These are phyloP conservation scores for Keiferia lycopersicella DNA, from an alignment of 2,888 invertebrate genomes.

Conservation along the genomic window DNA sequence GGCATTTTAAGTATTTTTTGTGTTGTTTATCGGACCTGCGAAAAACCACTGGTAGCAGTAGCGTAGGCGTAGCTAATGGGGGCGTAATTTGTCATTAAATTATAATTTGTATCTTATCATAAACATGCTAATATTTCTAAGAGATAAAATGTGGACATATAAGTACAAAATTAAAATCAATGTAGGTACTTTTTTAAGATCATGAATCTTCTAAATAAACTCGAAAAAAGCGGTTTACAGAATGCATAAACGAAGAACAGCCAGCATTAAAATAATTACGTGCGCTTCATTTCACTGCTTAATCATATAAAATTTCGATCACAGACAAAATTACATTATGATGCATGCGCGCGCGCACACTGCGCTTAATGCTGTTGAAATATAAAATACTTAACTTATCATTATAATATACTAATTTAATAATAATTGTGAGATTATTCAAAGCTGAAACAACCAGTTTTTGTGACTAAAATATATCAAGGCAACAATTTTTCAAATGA, in stretches of 20 bases:
- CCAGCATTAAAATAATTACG: conserved; percentile 49
- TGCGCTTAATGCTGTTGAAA: conserved; percentile 68
- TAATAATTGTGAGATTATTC: conserved; percentile 65
- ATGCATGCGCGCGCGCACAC: conserved; percentile 55
- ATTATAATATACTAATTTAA: conserved; percentile 65
- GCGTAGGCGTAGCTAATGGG: too few species aligned
- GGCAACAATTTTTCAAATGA: conserved; percentile 66
- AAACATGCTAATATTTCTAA: neutral
- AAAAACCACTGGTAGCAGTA: too few species aligned
- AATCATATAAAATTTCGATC: conserved; percentile 79
- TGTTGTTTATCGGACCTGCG: too few species aligned
- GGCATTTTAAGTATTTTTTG: too few species aligned
- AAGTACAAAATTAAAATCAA: too few species aligned
- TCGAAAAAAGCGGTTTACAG: conserved; percentile 38
- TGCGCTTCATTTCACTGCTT: conserved; percentile 70
- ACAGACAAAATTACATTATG: conserved; percentile 79
- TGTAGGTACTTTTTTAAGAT: too few species aligned
- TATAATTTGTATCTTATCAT: neutral
- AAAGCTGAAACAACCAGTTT: conserved; percentile 73
- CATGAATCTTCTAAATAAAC: neutral
- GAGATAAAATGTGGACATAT: too few species aligned
- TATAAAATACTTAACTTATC: conserved; percentile 75
- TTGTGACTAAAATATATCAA: conserved; percentile 68
- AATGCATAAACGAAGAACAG: conserved; percentile 51
- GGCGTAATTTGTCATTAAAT: too few species aligned